Evolutionary conservation across 2,888 invertebrate genomes (phyloP).

Genomic region (Bimastos eiseni): DNA sequence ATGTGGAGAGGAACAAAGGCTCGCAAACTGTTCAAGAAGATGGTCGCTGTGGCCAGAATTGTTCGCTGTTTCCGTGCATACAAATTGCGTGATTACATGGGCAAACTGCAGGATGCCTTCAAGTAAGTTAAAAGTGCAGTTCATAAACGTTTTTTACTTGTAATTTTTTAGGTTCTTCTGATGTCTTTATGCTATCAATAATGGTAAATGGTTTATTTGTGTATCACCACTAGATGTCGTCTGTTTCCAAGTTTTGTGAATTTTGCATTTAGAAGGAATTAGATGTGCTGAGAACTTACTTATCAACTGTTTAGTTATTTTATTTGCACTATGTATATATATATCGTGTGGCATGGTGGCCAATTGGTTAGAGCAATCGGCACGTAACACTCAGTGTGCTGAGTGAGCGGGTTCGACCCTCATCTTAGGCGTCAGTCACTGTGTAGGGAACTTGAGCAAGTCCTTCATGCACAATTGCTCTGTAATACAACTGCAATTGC

Average conservation of each 20-base stretch:
- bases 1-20: slow-evolving; percentile 81
- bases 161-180: neutral
- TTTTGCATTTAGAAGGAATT: neutral
- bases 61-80: slow-evolving; percentile 79
- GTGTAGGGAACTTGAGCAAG: too few relatives aligned
- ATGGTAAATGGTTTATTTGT: neutral
- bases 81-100: slow-evolving; percentile 75
- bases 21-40: slow-evolving; percentile 77
- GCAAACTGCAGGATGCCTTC: slow-evolving; percentile 31
- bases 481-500: too few relatives aligned
- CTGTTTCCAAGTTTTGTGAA: neutral
- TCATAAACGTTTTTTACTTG: neutral
- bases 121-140: slow-evolving; percentile 25
- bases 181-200: neutral
- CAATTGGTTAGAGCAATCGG: too few relatives aligned
- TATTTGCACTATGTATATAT: too few relatives aligned
- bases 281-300: neutral
- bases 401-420: too few relatives aligned
- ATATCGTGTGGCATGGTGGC: too few relatives aligned
- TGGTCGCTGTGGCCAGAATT: slow-evolving; percentile 83
- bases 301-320: too few relatives aligned
- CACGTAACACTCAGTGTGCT: too few relatives aligned
- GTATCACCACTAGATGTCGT: neutral
- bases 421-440: too few relatives aligned
- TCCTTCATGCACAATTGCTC: too few relatives aligned